A percentile compares a stretch with the other conserved stretches of the same genome.
Evolutionary conservation across 2,888 invertebrate genomes (phyloP).

Genomic region (Apantesis nais): DNA sequence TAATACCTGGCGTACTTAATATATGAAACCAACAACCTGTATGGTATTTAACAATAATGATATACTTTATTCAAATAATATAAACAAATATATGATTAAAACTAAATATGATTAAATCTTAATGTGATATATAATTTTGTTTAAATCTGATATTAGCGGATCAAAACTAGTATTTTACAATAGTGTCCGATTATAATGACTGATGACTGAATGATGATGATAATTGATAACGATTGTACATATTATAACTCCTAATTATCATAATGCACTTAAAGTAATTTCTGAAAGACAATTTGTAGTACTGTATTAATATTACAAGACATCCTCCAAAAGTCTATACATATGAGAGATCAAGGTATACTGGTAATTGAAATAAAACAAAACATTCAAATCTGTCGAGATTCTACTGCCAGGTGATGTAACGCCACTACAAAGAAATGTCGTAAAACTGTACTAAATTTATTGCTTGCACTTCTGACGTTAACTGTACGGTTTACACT

Average conservation of each 20-base stretch:
- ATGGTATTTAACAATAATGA: background rate
- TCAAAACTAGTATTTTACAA: background rate
- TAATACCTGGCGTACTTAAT: no score
- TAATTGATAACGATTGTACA: background rate
- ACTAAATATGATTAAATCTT: background rate
- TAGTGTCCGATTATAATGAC: background rate
- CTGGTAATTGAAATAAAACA: background rate
- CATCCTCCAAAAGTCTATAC: no score
- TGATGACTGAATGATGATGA: no score
- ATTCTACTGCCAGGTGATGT: no score
- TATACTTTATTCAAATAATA: background rate
- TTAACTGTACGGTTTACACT: background rate
- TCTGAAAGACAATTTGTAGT: background rate
- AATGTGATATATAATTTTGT: background rate
- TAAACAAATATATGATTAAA: background rate
- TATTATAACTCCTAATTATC: background rate
- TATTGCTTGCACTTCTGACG: background rate
- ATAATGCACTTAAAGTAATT: background rate
- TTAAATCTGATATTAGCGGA: background rate
- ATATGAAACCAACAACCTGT: background rate
- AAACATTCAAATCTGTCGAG: background rate
- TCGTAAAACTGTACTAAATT: background rate
- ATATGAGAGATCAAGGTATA: background rate
- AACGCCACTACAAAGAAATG: background rate
- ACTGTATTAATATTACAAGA: no score